Conservation (phyloP, 2,888 invertebrate genomes). For the Phoronis australis region DNA sequence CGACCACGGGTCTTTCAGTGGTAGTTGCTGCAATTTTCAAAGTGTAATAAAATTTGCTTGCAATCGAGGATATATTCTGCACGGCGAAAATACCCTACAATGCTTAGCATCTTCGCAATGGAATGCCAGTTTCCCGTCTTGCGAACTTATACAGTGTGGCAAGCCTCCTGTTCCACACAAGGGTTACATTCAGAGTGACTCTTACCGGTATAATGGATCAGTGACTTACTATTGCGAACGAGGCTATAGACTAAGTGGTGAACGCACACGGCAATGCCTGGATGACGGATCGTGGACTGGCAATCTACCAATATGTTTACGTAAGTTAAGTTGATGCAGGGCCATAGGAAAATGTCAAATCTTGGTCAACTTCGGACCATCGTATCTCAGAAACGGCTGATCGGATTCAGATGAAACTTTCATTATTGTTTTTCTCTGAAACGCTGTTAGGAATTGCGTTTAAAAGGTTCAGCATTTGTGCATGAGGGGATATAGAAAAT, state of each 20-base stretch:
- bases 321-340: background rate
- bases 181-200: constrained; percentile 15
- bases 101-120: constrained; percentile 43
- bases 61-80: constrained; percentile 22
- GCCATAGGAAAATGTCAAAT: background rate
- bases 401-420: too few species aligned
- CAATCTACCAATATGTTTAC: constrained; percentile 3
- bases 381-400: too few species aligned
- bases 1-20: background rate
- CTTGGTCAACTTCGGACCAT: too few species aligned
- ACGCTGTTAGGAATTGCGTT: too few species aligned
- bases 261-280: background rate
- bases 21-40: constrained; percentile 2
- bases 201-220: constrained; percentile 52
- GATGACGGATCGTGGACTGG: constrained; percentile 3
- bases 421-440: too few species aligned
- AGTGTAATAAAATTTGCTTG: constrained; percentile 22
- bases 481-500: too few species aligned
- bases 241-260: constrained; percentile 30
- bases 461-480: too few species aligned
- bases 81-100: constrained; percentile 15
- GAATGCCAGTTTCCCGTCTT: constrained; percentile 35
- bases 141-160: constrained; percentile 27
- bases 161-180: constrained; percentile 5
- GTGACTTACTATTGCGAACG: constrained; percentile 57